These are phyloP conservation scores for Unio delphinus DNA, from an alignment of 2,888 invertebrate species.

Conservation along the genomic window DNA sequence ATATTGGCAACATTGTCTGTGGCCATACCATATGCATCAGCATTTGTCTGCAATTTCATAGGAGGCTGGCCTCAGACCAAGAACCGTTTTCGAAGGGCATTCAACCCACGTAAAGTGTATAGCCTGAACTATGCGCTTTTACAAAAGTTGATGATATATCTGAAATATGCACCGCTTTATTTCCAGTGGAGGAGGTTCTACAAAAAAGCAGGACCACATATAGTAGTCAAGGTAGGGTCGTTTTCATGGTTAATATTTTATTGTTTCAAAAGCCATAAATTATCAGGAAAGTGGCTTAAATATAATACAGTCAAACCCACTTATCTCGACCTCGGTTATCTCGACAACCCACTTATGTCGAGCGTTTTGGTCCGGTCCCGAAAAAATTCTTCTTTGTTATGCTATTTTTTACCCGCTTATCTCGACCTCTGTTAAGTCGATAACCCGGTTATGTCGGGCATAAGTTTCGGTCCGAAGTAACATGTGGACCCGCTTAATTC, in stretches of 20 bases:
- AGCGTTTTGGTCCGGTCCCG: no score
- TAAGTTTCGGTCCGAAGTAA: no score
- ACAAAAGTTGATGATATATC: slow-evolving; percentile 43
- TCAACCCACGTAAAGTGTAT: slow-evolving; percentile 63
- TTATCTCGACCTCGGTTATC: no score
- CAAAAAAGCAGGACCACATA: slow-evolving; percentile 36
- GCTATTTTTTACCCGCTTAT: no score
- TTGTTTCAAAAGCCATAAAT: neutral
- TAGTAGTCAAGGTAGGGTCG: slow-evolving; percentile 55
- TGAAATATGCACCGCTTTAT: slow-evolving; percentile 51
- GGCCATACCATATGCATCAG: slow-evolving; percentile 64
- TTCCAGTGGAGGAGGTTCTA: slow-evolving; percentile 60
- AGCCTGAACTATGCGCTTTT: slow-evolving; percentile 60
- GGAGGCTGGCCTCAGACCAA: slow-evolving; percentile 62
- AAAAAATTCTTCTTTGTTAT: no score
- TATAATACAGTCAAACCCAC: no score
- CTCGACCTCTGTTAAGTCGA: no score
- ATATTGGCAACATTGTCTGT: slow-evolving; percentile 54
- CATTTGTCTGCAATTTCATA: slow-evolving; percentile 60
- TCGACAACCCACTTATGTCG: no score
- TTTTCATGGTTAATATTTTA: no score
- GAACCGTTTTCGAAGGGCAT: slow-evolving; percentile 54
- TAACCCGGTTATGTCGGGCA: no score
- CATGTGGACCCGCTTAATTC: no score
- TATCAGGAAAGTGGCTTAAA: no score